These are phyloP conservation scores for Laspeyria flexula DNA, from an alignment of 2,888 invertebrate genomes.

Conservation along the genomic window DNA sequence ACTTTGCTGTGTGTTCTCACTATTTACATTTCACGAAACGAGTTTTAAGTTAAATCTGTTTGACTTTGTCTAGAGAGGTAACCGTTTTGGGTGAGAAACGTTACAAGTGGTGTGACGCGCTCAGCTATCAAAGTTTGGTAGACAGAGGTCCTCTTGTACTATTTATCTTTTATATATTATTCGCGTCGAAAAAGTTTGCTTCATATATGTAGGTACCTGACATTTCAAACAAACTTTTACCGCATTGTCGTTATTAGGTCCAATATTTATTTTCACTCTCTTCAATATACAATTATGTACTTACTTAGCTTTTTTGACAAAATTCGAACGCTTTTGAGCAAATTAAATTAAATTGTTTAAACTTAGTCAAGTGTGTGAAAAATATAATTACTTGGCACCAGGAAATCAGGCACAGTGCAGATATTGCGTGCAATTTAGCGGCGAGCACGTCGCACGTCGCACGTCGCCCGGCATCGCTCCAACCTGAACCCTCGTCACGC, in stretches of 20 bases:
- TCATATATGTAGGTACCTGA: too few relatives aligned
- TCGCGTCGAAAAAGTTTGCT: too few relatives aligned
- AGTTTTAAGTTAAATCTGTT: background rate
- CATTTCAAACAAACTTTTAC: too few relatives aligned
- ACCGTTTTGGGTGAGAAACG: background rate
- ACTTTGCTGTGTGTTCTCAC: conserved; percentile 15
- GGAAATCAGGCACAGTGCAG: conserved; percentile 46
- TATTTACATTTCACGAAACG: conserved; percentile 8
- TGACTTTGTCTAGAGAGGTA: background rate
- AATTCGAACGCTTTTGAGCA: too few relatives aligned
- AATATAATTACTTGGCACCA: conserved; percentile 32
- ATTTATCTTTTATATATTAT: too few relatives aligned
- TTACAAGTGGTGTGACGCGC: too few relatives aligned
- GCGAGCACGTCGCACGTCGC: conserved; percentile 49
- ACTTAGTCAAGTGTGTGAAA: background rate
- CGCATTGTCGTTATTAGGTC: too few relatives aligned
- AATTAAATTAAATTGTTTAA: conserved; percentile 5
- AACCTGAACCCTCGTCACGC: conserved; percentile 67
- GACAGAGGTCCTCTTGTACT: too few relatives aligned
- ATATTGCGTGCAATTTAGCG: conserved; percentile 57
- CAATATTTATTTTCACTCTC: too few relatives aligned
- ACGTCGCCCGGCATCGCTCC: conserved; percentile 44
- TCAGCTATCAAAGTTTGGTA: background rate
- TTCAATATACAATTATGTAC: too few relatives aligned
- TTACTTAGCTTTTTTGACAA: too few relatives aligned